Percentiles rank a stretch among this genome's conserved stretches.
Conservation (phyloP, 2,113 vertebrate genomes). For the Saccopteryx leptura region DNA sequence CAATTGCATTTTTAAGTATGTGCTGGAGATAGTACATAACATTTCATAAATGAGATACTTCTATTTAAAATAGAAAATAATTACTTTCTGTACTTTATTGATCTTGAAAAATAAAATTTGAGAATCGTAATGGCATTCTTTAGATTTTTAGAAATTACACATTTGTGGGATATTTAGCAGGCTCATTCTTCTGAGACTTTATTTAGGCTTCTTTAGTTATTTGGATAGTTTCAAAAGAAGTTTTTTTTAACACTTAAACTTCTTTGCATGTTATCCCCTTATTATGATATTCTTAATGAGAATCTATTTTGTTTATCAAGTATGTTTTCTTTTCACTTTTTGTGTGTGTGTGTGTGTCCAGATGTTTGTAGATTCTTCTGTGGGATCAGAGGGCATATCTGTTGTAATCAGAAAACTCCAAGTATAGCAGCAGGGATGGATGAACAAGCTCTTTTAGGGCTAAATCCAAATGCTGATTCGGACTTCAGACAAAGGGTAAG, state of each 20-base stretch:
- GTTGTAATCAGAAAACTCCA: constrained; percentile 90
- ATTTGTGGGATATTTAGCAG: background rate
- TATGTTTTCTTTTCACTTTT: constrained; percentile 74
- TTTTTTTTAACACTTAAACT: background rate
- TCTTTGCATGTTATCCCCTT: background rate
- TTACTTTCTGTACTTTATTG: background rate
- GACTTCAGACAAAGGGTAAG: constrained; percentile 97
- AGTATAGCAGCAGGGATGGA: constrained; percentile 94
- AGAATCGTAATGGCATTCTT: background rate
- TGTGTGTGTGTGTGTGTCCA: constrained; percentile 80
- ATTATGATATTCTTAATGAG: constrained; percentile 9
- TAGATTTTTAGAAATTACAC: constrained; percentile 4
- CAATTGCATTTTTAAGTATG: background rate
- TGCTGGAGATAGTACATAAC: background rate
- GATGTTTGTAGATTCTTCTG: constrained; percentile 90
- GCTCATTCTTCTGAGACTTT: constrained; percentile 10
- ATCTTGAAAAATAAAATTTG: constrained; percentile 2
- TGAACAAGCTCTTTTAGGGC: constrained; percentile 98
- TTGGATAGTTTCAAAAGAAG: constrained; percentile 12
- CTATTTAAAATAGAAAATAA: constrained; percentile 33
- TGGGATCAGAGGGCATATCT: constrained; percentile 88
- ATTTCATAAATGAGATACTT: background rate
- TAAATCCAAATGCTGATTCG: constrained; percentile 97
- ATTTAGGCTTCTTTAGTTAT: background rate
- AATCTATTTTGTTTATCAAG: constrained; percentile 70